Base-by-base conservation (phyloP, 1,140 invertebrate species). In the Papilio dardanus region DNA sequence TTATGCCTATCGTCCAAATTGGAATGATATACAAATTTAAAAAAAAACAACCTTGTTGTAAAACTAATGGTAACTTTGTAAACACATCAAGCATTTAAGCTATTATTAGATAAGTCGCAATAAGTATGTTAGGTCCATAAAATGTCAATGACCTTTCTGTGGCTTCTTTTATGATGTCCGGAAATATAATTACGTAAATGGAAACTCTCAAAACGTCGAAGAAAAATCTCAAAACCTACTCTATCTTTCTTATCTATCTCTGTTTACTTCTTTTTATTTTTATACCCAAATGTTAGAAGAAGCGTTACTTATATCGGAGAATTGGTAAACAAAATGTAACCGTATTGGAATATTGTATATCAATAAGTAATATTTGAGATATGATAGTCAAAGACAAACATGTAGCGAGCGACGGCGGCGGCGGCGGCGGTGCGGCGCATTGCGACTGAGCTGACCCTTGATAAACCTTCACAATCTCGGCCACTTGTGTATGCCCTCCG, bases 381-480 rank as follows among this genome's bases (percentile, higher is more conserved):
- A 58, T 4, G 24, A 12, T 58, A 58, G 28, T 58, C 28, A 24
- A 58, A 58, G 54, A 58, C 54, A 58, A 58, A 58, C 54, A 58
- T 28, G 54, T 58, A 58, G 54, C 54, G 54, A 58, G 54, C 21
- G n/a, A n/a, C n/a, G n/a, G n/a, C n/a, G n/a, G n/a, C n/a, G n/a
- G n/a, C n/a, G n/a, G n/a, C n/a, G n/a, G n/a, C n/a, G n/a, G n/a
- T n/a, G n/a, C n/a, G 21, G 24, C 54, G 54, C 54, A 58, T 28
- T 58, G 54, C 54, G 33, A 21, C 35, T 7, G 74, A 35, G 77
- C 71, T 74, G 88, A 89, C 88, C 88, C 78, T 24, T 74, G 86
- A 89, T 89, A 89, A 87, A 84, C 83, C 77, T 82, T 54, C 78
- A 82, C 81, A 88, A 88, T 89, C 86, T 79, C 79, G 75, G 80